Base-by-base conservation (phyloP, 2,888 invertebrate genomes). In the Drosophila buzzatii region DNA sequence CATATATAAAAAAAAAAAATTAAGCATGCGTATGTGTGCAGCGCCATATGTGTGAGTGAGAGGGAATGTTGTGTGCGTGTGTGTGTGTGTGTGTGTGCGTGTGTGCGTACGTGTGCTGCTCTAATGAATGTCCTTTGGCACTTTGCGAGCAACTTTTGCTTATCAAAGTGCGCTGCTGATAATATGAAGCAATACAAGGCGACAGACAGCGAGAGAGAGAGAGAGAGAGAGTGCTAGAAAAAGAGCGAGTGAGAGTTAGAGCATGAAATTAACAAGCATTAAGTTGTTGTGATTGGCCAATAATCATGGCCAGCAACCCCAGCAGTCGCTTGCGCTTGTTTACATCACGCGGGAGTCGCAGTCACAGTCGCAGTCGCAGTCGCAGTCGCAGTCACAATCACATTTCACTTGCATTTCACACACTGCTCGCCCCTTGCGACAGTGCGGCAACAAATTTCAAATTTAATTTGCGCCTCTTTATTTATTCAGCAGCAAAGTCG, bases 391-490 rank as follows among this genome's bases (percentile, higher is more conserved):
- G 23, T 23, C 23, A 23, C 45, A 45, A 9, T 33, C 33, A 33
- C 33, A 18, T 35, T 35, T 52, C 33, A 35, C 23, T 51, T 35
- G 16, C 37, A 7, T 16, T 16, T 16, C 37, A 16, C 37, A 6
- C n/a, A n/a, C 45, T 10, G 23, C 16, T 10, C 18, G 37, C 23
- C 18, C 47, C 59, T 27, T 47, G 49, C 47, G 51, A 14, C 41
- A 45, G 33, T 66, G 52, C 10, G 44, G 47, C 70, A 76, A 70
- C 71, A 81, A 81, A 70, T 86, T 84, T 72, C 56, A 76, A 89
- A 86, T 89, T 89, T 77, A 76, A 85, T 86, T 84, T 89, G 57
- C 72, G 76, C 77, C 82, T 75, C 63, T 73, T 85, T 86, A 85
- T 76, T 85, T 89, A 85, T 85, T 86, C 76, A 89, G 20, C 16